Evolutionary conservation across 2,888 invertebrate species (phyloP).

Genomic region (Pollenia angustigena): DNA sequence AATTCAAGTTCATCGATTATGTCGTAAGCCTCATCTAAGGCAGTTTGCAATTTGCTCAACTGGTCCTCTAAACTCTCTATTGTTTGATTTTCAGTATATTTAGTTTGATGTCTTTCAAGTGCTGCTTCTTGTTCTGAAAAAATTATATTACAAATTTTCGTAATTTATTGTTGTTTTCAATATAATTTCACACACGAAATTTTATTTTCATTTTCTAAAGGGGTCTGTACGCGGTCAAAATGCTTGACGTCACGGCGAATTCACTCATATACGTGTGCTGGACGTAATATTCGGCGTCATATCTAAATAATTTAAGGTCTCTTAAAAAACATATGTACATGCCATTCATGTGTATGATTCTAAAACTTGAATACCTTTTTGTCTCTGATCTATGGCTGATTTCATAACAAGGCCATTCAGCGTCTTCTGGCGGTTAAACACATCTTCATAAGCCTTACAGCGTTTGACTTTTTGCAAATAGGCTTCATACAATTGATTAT

Average conservation of each 20-base stretch:
- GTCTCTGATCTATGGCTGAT: conserved; percentile 77
- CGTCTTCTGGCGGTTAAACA: conserved; percentile 80
- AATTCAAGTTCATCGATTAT: conserved; percentile 83
- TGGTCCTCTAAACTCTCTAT: conserved; percentile 51
- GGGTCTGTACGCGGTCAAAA: no score
- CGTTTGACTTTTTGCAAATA: conserved; percentile 80
- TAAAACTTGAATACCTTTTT: conserved; percentile 57
- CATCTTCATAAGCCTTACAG: conserved; percentile 80
- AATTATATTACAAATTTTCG: no score
- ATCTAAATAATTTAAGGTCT: no score
- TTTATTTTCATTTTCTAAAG: no score
- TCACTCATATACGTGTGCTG: no score
- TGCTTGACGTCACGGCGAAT: no score
- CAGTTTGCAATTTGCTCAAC: conserved; percentile 76
- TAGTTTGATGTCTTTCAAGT: conserved; percentile 72
- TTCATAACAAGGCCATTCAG: conserved; percentile 82
- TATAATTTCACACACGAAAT: no score
- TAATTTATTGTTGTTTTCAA: no score
- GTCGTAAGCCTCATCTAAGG: conserved; percentile 81
- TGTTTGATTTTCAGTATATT: conserved; percentile 57
- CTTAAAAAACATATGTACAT: no score
- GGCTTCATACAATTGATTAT: conserved; percentile 80
- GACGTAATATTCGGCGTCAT: no score
- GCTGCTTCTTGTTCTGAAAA: conserved; percentile 76
- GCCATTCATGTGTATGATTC: no score